Conservation (phyloP, 2,113 vertebrate species). For the Asarcornis scutulata region DNA sequence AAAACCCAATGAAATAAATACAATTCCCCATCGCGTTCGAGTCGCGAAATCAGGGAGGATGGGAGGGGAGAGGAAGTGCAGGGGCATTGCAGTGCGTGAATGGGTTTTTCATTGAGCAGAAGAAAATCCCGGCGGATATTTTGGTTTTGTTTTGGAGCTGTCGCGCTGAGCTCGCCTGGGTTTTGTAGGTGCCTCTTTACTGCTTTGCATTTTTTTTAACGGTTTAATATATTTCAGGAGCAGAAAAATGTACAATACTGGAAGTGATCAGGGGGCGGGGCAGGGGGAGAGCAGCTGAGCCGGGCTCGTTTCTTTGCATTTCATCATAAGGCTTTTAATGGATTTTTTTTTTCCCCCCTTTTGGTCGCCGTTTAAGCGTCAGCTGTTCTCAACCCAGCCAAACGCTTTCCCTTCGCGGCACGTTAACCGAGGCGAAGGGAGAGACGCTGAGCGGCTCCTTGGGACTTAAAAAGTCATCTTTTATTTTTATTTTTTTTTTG, state of each 20-base stretch:
- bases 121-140: constrained; percentile 27
- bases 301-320: constrained; percentile 56
- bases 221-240: constrained; percentile 51
- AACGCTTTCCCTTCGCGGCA: not conserved
- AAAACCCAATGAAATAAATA: constrained; percentile 61
- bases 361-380: constrained; percentile 26
- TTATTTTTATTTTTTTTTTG: not conserved
- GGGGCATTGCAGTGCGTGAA: not conserved
- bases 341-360: not conserved
- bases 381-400: constrained; percentile 36
- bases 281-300: constrained; percentile 66
- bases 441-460: not conserved
- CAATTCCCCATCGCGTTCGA: constrained; percentile 18
- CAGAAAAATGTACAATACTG: constrained; percentile 53
- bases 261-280: constrained; percentile 60
- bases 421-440: not conserved
- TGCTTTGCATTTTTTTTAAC: constrained; percentile 55
- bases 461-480: not conserved
- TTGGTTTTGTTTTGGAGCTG: constrained; percentile 13
- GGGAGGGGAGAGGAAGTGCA: not conserved
- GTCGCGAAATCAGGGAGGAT: constrained; percentile 19
- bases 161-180: constrained; percentile 9
- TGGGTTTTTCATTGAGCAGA: constrained; percentile 24
- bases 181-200: constrained; percentile 47
- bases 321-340: constrained; percentile 64